Conservation (phyloP, 2,888 invertebrate species). For the Lottia scabra region DNA sequence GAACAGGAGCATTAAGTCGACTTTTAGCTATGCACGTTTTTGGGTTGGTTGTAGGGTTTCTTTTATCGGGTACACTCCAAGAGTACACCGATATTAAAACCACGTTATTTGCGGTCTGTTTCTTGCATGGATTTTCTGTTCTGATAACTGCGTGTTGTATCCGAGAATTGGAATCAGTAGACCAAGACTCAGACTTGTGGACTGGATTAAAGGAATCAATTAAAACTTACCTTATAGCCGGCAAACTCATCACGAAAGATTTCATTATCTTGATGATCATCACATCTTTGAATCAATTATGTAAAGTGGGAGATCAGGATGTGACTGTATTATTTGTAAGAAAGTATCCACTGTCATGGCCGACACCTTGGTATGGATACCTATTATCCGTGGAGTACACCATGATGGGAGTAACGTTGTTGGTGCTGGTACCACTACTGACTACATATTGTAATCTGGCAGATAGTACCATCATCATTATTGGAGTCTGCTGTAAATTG, state of each 20-base stretch:
- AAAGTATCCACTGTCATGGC: constrained; percentile 59
- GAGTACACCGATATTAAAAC: constrained; percentile 45
- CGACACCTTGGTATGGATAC: constrained; percentile 63
- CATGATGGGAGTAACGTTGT: constrained; percentile 57
- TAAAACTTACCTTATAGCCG: too few species aligned
- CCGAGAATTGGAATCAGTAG: constrained; percentile 42
- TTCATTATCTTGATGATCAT: constrained; percentile 53
- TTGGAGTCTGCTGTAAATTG: constrained; percentile 57
- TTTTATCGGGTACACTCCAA: constrained; percentile 54
- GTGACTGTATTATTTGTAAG: constrained; percentile 61
- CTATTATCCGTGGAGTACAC: constrained; percentile 64
- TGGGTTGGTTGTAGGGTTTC: constrained; percentile 63
- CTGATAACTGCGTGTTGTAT: constrained; percentile 47
- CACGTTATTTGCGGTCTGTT: constrained; percentile 52
- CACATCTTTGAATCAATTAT: constrained; percentile 56
- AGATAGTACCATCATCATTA: constrained; percentile 54
- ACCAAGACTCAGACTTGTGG: constrained; percentile 28
- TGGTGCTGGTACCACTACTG: constrained; percentile 58
- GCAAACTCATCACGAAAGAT: constrained; percentile 42
- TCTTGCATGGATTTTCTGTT: constrained; percentile 50
- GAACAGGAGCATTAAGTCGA: constrained; percentile 57
- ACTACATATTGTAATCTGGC: constrained; percentile 47
- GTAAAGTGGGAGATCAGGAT: constrained; percentile 63
- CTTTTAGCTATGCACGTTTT: constrained; percentile 65
- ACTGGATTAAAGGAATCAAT: constrained; percentile 54